phyloP scores from a whole-genome alignment of 2,888 invertebrate genomes.

The Sthenelais limicola region DNA sequence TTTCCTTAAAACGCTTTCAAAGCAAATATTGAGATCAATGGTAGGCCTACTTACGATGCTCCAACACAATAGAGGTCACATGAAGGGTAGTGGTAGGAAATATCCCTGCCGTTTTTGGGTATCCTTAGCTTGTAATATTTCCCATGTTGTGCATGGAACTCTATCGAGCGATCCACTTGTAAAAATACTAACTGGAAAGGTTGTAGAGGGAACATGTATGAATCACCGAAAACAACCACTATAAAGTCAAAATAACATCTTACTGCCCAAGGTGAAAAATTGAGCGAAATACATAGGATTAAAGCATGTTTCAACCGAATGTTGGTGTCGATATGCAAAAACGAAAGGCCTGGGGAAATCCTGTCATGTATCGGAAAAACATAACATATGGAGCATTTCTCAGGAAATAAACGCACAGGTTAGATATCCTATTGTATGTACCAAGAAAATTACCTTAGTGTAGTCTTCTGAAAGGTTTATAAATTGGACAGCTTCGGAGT shows the following conservation, averaged over 20 bases:
- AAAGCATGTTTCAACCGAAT: too few species aligned
- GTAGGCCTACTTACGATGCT: slow-evolving; percentile 78
- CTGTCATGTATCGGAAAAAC: too few species aligned
- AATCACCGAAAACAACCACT: too few species aligned
- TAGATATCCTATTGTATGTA: not conserved
- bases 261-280: too few species aligned
- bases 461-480: slow-evolving; percentile 95
- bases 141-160: slow-evolving; percentile 96
- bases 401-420: not conserved
- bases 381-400: too few species aligned
- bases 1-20: not conserved
- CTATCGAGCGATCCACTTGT: slow-evolving; percentile 91
- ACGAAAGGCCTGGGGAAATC: too few species aligned
- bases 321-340: too few species aligned
- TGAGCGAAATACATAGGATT: too few species aligned
- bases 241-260: too few species aligned
- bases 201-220: not conserved
- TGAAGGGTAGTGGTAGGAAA: slow-evolving; percentile 89
- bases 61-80: slow-evolving; percentile 96
- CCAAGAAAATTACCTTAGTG: slow-evolving; percentile 81
- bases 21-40: not conserved
- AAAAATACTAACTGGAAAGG: slow-evolving; percentile 86
- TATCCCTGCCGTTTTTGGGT: slow-evolving; percentile 95
- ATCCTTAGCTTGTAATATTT: slow-evolving; percentile 91
- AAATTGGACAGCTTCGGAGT: slow-evolving; percentile 96